Percentiles rank a stretch among this genome's conserved stretches.
phyloP scores from a whole-genome alignment of 2,888 invertebrate genomes.

The Galerucella nymphaeae region DNA sequence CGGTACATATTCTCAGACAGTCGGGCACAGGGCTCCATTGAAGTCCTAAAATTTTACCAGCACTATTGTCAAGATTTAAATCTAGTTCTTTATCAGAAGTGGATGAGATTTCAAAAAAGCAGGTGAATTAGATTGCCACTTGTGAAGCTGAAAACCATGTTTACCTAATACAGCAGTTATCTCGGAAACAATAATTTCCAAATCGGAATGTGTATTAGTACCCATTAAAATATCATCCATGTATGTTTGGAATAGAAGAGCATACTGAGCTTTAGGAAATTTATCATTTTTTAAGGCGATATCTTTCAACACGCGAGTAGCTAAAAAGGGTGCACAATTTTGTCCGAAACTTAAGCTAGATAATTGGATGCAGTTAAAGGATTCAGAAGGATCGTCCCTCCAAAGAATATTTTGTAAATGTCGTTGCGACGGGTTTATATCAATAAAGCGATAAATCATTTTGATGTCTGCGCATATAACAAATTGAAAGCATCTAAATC shows the following conservation, averaged over 20 bases:
- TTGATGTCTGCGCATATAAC: no score
- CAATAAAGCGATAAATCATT: neutral
- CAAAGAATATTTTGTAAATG: conserved; percentile 4
- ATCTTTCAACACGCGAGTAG: neutral
- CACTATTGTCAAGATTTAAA: no score
- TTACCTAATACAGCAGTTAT: neutral
- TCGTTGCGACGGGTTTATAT: conserved; percentile 2
- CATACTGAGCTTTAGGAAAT: neutral
- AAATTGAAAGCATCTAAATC: no score
- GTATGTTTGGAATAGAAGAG: neutral
- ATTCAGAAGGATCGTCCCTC: neutral
- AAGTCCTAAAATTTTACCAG: no score
- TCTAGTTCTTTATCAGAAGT: no score
- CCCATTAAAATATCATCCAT: neutral
- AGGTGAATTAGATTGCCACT: no score
- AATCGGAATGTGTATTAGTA: neutral
- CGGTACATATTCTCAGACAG: no score
- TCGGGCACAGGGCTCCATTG: no score
- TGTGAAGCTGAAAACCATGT: neutral
- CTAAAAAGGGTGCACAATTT: no score
- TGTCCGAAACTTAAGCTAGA: neutral
- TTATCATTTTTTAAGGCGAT: neutral
- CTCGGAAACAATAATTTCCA: neutral
- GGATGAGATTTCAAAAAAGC: no score
- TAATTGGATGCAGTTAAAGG: neutral